These are phyloP conservation scores for Leucophora obtusa DNA, from an alignment of 2,888 invertebrate species.

Conservation along the genomic window DNA sequence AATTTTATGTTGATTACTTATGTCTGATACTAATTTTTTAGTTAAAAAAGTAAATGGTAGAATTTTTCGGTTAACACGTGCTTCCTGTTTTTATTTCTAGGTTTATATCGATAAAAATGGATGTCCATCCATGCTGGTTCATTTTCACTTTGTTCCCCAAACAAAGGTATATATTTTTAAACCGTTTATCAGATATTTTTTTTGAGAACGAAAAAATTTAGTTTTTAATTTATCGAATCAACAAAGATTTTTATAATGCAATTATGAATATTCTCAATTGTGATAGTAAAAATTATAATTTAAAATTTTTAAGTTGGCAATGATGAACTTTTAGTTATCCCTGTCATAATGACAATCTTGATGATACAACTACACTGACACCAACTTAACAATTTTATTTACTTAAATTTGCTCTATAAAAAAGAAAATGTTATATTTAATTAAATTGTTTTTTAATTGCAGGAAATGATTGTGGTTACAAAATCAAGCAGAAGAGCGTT, in stretches of 20 bases:
- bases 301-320: conserved; percentile 35
- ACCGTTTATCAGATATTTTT: too few relatives aligned
- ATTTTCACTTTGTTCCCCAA: not conserved
- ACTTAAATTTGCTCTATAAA: too few relatives aligned
- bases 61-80: conserved; percentile 12
- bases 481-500: not conserved
- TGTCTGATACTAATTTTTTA: conserved; percentile 62
- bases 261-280: too few relatives aligned
- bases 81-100: conserved; percentile 15
- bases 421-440: too few relatives aligned
- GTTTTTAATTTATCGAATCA: too few relatives aligned
- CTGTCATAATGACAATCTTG: conserved; percentile 71
- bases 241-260: too few relatives aligned
- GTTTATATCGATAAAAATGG: not conserved
- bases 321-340: conserved; percentile 71
- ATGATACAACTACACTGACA: conserved; percentile 69
- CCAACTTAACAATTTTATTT: conserved; percentile 14
- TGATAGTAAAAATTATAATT: too few relatives aligned
- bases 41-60: not conserved
- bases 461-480: not conserved
- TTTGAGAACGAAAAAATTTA: too few relatives aligned
- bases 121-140: not conserved
- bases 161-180: not conserved
- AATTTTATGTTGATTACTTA: conserved; percentile 65
- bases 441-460: too few relatives aligned